Base-by-base conservation (phyloP, 2,797 vertebrate genomes). In the Apogon hyalosoma region DNA sequence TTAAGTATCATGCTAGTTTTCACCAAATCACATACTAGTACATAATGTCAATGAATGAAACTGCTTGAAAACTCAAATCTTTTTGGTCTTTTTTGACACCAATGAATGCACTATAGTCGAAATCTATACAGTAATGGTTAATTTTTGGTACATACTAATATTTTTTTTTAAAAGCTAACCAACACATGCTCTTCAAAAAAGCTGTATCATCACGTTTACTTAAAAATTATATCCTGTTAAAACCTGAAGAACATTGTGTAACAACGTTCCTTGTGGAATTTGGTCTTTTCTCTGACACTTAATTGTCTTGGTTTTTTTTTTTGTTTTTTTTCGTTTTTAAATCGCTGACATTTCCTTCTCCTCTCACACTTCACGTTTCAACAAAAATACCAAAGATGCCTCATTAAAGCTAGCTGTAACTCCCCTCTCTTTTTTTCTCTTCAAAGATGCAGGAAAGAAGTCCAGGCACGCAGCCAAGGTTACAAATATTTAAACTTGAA, bases 401-500 rank as follows among this genome's bases (percentile, higher is more conserved):
- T 81, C 43, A 55, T 55, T 60, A 73, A 48, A 69, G 39, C 3
- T 41, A 56, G 18, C 16, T 6, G 3, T 51, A 56, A 79, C 16
- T 36, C 2, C 19, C 18, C 6, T 39, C 48, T 33, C 19, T 18
- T 41, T 40, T 1, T 13, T 33, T 42, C 14, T 28, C 18, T 47
- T 36, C 33, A 63, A 21, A 57, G 2, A 61, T 13, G 62, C 57
- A 55, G 31, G 55, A 15, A 58, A 45, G 54, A 3, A 28, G 41
- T 45, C 36, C 1, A 79, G 80, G 77, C 82, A 19, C 56, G 11
- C 28, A n/a, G 84, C 80, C 82, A 83, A 75, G 15, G 38, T 41
- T 84, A 61, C 83, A 92, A 89, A 90, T 87, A 92, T 92, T 88
- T 90, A 76, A 88, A 89, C 83, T 57, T 72, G 53, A 80, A 85